Percentiles rank a stretch among this genome's conserved stretches.
Evolutionary conservation across 2,888 invertebrate genomes (phyloP).

Genomic region (Pardosa pseudoannulata): DNA sequence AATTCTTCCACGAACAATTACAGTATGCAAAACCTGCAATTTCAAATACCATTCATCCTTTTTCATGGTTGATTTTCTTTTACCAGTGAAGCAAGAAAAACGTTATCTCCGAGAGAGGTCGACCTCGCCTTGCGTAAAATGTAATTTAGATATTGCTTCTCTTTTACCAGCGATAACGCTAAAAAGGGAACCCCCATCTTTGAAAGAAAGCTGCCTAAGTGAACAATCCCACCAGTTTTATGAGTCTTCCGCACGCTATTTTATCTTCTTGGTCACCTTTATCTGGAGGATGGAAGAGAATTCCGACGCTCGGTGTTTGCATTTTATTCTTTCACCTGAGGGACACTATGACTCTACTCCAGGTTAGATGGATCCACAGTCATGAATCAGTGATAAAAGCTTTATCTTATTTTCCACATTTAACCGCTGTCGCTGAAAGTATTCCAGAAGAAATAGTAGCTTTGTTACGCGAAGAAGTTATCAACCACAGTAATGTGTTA

Average conservation of each 20-base stretch:
- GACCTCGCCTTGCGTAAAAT: too few relatives aligned
- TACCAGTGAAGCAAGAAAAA: too few relatives aligned
- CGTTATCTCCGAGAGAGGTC: too few relatives aligned
- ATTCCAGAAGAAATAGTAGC: background rate
- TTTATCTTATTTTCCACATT: background rate
- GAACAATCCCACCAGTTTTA: conserved; percentile 39
- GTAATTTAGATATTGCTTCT: background rate
- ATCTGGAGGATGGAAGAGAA: background rate
- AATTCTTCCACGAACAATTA: too few relatives aligned
- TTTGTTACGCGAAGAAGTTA: background rate
- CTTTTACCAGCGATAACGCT: background rate
- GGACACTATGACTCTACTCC: background rate
- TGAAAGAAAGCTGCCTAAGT: background rate
- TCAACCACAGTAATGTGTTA: background rate
- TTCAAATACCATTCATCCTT: too few relatives aligned
- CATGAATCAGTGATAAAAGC: background rate
- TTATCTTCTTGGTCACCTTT: conserved; percentile 21
- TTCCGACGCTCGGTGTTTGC: background rate
- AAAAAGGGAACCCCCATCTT: background rate
- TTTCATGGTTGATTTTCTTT: too few relatives aligned
- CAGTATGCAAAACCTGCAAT: too few relatives aligned
- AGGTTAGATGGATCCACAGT: background rate
- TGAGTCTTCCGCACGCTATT: conserved; percentile 41
- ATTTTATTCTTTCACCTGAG: background rate
- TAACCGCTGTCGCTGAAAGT: background rate